These are phyloP conservation scores for Synergus itoensis DNA, from an alignment of 2,888 invertebrate species.

Conservation along the genomic window DNA sequence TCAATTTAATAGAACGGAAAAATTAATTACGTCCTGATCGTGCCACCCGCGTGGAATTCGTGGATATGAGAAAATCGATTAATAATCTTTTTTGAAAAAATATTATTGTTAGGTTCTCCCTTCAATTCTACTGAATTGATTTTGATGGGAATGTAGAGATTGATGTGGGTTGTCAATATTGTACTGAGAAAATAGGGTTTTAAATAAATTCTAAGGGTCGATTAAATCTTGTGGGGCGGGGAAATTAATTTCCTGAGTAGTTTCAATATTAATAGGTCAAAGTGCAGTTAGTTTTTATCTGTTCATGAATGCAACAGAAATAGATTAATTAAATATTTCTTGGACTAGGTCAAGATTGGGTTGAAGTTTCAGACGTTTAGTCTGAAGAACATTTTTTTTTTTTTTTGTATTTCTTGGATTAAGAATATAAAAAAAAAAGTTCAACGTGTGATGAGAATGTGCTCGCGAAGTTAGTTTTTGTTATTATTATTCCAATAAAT, in stretches of 20 bases:
- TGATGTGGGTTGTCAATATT: too few species aligned
- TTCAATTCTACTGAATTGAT: not conserved
- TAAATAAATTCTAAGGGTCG: not conserved
- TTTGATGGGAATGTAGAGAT: not conserved
- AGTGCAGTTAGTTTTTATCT: not conserved
- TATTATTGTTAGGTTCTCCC: not conserved
- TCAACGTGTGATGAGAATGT: too few species aligned
- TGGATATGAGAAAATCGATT: not conserved
- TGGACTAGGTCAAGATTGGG: not conserved
- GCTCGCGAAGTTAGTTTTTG: too few species aligned
- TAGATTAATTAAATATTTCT: not conserved
- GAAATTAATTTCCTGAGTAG: slow-evolving; percentile 1
- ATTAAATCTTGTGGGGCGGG: not conserved
- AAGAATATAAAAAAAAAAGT: too few species aligned
- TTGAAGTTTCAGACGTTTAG: too few species aligned
- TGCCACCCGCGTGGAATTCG: not conserved
- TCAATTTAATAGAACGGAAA: not conserved
- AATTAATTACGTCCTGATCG: not conserved
- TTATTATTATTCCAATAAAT: too few species aligned
- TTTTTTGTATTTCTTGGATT: too few species aligned
- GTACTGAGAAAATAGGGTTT: not conserved
- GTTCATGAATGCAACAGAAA: not conserved
- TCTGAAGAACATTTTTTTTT: not conserved
- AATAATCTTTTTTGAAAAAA: not conserved
- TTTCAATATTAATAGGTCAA: not conserved